phyloP scores from a whole-genome alignment of 2,888 invertebrate species.

The Tuberolachnus salignus region DNA sequence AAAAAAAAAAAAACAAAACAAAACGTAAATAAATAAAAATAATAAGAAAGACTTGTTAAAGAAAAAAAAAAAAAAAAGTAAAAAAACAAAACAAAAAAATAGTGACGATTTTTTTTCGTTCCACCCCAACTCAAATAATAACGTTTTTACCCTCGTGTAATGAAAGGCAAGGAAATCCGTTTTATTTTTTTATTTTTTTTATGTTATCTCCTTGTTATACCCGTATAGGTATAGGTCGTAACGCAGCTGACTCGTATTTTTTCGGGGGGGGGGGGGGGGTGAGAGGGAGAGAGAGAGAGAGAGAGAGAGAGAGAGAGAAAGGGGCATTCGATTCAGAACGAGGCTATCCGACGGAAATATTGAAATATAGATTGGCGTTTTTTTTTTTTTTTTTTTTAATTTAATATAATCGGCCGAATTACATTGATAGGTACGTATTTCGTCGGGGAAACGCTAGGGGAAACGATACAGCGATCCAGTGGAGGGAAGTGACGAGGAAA shows the following conservation, averaged over 20 bases:
- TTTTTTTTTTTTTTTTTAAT: too few species aligned
- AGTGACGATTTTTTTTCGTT: conserved; percentile 23
- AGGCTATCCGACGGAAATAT: neutral
- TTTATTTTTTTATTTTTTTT: conserved; percentile 17
- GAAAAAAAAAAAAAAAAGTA: neutral
- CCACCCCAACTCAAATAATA: conserved; percentile 23
- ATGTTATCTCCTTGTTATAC: neutral
- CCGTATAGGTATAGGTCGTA: neutral
- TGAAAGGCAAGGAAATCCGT: conserved; percentile 51
- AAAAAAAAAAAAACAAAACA: neutral
- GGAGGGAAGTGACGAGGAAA: too few species aligned
- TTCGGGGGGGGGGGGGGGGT: too few species aligned
- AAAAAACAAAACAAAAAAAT: neutral
- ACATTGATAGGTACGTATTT: too few species aligned
- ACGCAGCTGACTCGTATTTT: neutral
- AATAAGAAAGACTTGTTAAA: neutral
- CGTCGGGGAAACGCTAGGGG: too few species aligned
- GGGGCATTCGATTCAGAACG: conserved; percentile 14
- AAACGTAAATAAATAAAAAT: neutral
- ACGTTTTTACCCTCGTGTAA: conserved; percentile 13
- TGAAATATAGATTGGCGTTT: too few species aligned
- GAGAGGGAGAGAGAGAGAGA: too few species aligned
- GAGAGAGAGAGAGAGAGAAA: too few species aligned
- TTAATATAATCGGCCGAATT: too few species aligned
- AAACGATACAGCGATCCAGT: too few species aligned